phyloP scores from a whole-genome alignment of 37 sponge, comb jelly and placozoan species.

The Beroe forskalii region DNA sequence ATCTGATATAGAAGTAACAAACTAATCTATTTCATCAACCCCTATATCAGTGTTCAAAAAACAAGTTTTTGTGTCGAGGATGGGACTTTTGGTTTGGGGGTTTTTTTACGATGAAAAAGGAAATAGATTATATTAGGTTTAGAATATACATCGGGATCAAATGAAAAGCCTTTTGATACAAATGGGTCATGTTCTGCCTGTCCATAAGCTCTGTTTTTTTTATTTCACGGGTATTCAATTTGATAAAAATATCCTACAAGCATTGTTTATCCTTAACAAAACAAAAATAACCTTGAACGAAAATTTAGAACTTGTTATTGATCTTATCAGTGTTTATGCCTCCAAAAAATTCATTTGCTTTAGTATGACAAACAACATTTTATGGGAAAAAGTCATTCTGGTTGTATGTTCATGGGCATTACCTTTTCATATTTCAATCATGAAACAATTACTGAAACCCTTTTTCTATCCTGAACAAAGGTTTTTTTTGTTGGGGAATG shows the following conservation, averaged over 20 bases:
- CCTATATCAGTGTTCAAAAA: background rate
- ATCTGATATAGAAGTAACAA: background rate
- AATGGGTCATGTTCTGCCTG: background rate
- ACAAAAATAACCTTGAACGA: background rate
- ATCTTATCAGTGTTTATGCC: conserved; percentile 1
- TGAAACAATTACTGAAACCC: background rate
- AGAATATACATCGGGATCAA: background rate
- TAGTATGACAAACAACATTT: background rate
- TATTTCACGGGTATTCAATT: background rate
- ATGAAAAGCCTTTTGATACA: too few relatives aligned
- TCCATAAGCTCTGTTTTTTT: conserved; percentile 2
- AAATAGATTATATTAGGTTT: background rate
- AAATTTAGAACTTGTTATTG: background rate
- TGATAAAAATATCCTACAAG: conserved; percentile 16
- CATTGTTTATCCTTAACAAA: background rate
- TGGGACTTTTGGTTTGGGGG: background rate
- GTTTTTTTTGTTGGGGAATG: background rate
- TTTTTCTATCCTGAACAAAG: background rate
- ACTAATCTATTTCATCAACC: background rate
- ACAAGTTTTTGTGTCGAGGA: background rate
- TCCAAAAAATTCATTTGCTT: background rate
- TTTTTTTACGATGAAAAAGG: conserved; percentile 26
- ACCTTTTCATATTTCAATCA: conserved; percentile 12
- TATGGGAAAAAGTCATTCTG: background rate
- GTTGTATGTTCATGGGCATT: background rate